Evolutionary conservation across 1,140 invertebrate species (phyloP), one percentile per base, ranked within the genome.

Genomic region (Anastatus disparis): DNA sequence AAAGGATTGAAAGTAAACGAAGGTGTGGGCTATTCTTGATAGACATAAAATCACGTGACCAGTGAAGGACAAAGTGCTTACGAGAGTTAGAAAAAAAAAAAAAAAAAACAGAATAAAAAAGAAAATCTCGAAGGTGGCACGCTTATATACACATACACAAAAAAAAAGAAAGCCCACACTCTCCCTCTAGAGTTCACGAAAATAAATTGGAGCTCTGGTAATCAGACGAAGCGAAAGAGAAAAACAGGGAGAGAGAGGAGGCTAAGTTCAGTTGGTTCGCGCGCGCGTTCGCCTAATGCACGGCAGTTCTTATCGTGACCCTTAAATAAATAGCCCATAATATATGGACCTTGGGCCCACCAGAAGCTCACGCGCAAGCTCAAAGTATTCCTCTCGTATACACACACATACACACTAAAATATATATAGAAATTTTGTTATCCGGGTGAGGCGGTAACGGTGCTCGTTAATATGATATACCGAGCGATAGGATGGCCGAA

Each of bases 381-480:
- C n/a, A n/a, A n/a, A n/a, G n/a, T n/a, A n/a, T n/a, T n/a, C n/a
- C n/a, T n/a, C n/a, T n/a, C n/a, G n/a, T n/a, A n/a, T n/a, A n/a
- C n/a, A n/a, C n/a, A n/a, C n/a, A n/a, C n/a, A n/a, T n/a, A n/a
- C n/a, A n/a, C n/a, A n/a, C n/a, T n/a, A n/a, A n/a, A n/a, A n/a
- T n/a, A 56, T 20, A 46, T 20, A 31, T 31, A 53, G 22, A 53
- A 69, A 46, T 70, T 63, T 70, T 59, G 46, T 69, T 61, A 69
- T 69, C 56, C 66, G 46, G n/a, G n/a, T 44, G 68, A 70, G 59
- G 50, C 68, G 68, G 59, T 62, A 63, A 70, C 68, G 59, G 68
- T 8, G n/a, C 68, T 62, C 58, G 68, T 70, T 70, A 70, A 70
- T 70, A 70, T 63, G 68, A 70, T 70, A 70, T 63, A 70, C 68